phyloP scores from a whole-genome alignment of 1,140 invertebrate genomes.

The Subanguina moxae region DNA sequence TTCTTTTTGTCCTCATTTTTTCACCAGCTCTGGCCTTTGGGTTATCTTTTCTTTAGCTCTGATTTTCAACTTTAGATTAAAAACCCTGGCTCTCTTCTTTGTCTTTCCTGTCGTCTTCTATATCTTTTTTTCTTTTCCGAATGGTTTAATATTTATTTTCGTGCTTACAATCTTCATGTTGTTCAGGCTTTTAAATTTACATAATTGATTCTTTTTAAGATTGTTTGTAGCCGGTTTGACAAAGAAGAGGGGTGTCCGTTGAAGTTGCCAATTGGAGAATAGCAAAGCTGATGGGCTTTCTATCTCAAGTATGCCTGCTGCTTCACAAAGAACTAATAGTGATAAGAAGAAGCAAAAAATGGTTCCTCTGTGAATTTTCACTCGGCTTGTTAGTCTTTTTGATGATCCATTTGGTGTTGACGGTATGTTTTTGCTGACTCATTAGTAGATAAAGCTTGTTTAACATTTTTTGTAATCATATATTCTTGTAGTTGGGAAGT shows the following conservation, averaged over 20 bases:
- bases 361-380: conserved; percentile 33
- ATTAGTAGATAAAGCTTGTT: conserved; percentile 8
- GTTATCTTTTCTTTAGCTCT: no score
- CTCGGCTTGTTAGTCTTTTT: conserved; percentile 27
- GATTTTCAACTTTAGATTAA: no score
- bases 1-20: no score
- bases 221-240: neutral
- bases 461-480: conserved; percentile 16
- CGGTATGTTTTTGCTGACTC: conserved; percentile 16
- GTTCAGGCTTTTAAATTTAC: no score
- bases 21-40: no score
- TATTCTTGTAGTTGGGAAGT: neutral
- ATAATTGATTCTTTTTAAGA: neutral
- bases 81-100: no score
- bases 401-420: conserved; percentile 30
- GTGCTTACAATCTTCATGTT: no score
- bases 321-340: conserved; percentile 31
- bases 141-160: no score
- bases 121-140: no score
- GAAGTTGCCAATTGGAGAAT: no score
- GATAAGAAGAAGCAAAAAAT: conserved; percentile 32
- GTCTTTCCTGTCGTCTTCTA: no score
- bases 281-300: conserved; percentile 15
- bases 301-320: conserved; percentile 25
- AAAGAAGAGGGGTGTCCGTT: neutral